A percentile compares a stretch with the other conserved stretches of the same genome.
These are phyloP conservation scores for Cinara cedri DNA, from an alignment of 2,888 invertebrate genomes.

Conservation along the genomic window DNA sequence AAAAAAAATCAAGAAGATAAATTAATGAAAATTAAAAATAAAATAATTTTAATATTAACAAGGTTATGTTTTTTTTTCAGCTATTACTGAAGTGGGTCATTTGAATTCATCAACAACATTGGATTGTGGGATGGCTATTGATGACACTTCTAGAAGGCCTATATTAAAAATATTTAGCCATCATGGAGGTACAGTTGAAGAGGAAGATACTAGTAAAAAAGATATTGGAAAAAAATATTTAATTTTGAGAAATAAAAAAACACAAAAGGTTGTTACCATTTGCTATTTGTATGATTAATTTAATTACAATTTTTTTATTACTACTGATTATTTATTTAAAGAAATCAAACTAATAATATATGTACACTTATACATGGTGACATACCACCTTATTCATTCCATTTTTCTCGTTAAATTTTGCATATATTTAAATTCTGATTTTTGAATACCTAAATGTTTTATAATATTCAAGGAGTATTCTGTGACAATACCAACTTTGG, in stretches of 20 bases:
- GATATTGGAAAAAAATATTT: slow-evolving; percentile 22
- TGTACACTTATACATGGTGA: too few species aligned
- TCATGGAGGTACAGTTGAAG: slow-evolving; percentile 38
- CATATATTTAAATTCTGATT: too few species aligned
- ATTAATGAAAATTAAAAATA: too few species aligned
- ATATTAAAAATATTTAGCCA: slow-evolving; percentile 36
- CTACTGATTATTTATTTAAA: not conserved
- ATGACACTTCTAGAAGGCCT: slow-evolving; percentile 18
- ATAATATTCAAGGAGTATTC: too few species aligned
- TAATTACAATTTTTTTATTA: not conserved
- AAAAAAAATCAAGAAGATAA: too few species aligned
- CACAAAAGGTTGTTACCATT: slow-evolving; percentile 28
- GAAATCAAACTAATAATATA: too few species aligned
- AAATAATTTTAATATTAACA: not conserved
- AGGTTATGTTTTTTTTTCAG: slow-evolving; percentile 18
- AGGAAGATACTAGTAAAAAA: slow-evolving; percentile 41
- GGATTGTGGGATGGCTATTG: slow-evolving; percentile 30
- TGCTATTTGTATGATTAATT: not conserved
- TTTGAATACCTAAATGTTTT: too few species aligned
- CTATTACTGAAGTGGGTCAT: slow-evolving; percentile 34
- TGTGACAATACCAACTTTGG: too few species aligned
- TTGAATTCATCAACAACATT: slow-evolving; percentile 21
- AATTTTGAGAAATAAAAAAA: slow-evolving; percentile 42
- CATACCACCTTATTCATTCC: too few species aligned
- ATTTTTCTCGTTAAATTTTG: too few species aligned